Evolutionary conservation across 2,888 invertebrate genomes (phyloP).

Genomic region (Oasisia sp.): DNA sequence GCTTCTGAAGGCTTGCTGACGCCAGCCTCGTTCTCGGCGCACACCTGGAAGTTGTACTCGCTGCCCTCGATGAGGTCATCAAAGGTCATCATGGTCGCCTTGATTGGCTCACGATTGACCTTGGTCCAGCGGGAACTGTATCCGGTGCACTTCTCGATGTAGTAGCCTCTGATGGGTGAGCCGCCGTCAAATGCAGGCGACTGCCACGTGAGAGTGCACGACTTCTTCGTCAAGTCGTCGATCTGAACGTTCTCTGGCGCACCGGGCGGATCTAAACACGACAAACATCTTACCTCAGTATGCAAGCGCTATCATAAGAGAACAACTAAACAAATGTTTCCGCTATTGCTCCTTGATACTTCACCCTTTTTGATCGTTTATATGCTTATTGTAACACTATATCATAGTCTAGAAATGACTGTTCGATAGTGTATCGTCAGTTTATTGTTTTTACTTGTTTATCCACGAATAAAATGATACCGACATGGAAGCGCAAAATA

Average conservation of each 20-base stretch:
- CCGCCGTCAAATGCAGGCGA: slow-evolving; percentile 63
- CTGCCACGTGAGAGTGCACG: slow-evolving; percentile 59
- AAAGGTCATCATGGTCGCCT: slow-evolving; percentile 54
- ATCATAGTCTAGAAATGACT: background rate
- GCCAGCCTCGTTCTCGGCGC: slow-evolving; percentile 64
- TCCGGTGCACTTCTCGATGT: slow-evolving; percentile 57
- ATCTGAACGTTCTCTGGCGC: slow-evolving; percentile 45
- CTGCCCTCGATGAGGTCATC: slow-evolving; percentile 59
- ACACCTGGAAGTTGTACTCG: slow-evolving; percentile 63
- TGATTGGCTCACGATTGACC: slow-evolving; percentile 84
- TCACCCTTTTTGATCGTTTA: background rate
- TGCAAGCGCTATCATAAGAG: background rate
- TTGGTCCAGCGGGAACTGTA: slow-evolving; percentile 79
- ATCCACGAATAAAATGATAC: background rate
- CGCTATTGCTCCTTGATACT: background rate
- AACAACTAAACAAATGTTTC: background rate
- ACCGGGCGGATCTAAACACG: slow-evolving; percentile 67
- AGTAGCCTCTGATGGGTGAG: slow-evolving; percentile 58
- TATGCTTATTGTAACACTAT: background rate
- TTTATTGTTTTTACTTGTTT: background rate
- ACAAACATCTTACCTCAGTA: background rate
- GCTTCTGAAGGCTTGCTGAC: slow-evolving; percentile 60
- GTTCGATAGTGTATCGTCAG: background rate
- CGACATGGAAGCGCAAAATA: background rate
- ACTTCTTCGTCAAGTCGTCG: slow-evolving; percentile 56